Evolutionary conservation across 2,888 invertebrate genomes (phyloP), one percentile per base, ranked within the genome.

Genomic region (Harpalus rubripes): DNA sequence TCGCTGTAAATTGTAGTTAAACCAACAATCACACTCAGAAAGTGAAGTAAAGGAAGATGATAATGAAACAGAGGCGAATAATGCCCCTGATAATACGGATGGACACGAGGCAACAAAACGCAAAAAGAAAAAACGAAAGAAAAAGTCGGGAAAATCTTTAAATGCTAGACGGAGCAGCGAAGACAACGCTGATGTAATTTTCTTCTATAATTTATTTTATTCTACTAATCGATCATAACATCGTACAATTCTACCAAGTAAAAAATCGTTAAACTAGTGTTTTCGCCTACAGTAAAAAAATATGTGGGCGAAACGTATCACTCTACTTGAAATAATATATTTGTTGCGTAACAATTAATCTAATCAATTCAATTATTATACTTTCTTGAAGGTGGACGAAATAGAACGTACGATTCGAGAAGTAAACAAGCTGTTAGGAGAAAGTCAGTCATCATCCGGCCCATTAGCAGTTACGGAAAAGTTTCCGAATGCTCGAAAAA

Each of bases 11-110:
- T 88, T 87, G 26, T 87, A 95, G 95, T 90, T 95, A 83, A 94
- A 95, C 90, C 93, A 95, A 88, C 93, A 93, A 87, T 94, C 94
- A 63, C 92, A 93, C 87, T 95, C 95, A 0, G 95, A 95, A 88
- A 94, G 94, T 87, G 95, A 95, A 90, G 94, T 94, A 6, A 94
- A 95, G 89, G 95, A 94, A 88, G 95, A 95, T 88, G 95, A 95
- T 88, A 93, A 93, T 88, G 93, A 94, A 88, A 94, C 93, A 39
- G 94, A 94, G 87, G 93, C 93, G 22, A 92, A 93, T 7, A 91
- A 92, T 52, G 92, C 93, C 10, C 91, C 90, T 83, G 92, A 92
- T 87, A 92, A 92, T 52, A 91, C 90, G 68, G 89, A 90, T 84
- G 90, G 90, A 83, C 91, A 92, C 80, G 92, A 92, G 85, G 91